Evolutionary conservation across 2,888 invertebrate genomes (phyloP).

Genomic region (Malthinus flaveolus): DNA sequence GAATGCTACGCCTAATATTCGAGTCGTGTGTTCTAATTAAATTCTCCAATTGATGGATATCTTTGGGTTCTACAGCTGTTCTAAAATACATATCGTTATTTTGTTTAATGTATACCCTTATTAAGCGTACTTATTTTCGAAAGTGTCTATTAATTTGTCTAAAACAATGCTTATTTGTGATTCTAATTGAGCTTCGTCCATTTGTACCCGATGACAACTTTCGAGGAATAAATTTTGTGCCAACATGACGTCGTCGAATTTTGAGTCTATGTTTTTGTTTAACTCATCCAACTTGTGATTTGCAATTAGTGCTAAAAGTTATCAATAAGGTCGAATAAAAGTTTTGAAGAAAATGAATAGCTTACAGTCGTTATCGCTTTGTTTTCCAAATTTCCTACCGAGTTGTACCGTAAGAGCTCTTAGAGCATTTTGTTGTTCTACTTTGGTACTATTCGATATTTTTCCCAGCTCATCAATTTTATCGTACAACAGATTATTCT

Average conservation of each 20-base stretch:
- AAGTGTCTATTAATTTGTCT: slow-evolving; percentile 64
- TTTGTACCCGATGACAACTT: slow-evolving; percentile 68
- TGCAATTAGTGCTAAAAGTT: slow-evolving; percentile 21
- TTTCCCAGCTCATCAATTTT: slow-evolving; percentile 36
- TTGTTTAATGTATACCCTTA: neutral
- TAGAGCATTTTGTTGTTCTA: slow-evolving; percentile 48
- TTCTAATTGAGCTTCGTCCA: slow-evolving; percentile 63
- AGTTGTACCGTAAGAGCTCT: slow-evolving; percentile 47
- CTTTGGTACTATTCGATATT: slow-evolving; percentile 40
- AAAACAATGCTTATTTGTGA: slow-evolving; percentile 64
- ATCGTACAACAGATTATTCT: slow-evolving; percentile 55
- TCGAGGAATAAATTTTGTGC: slow-evolving; percentile 68
- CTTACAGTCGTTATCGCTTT: slow-evolving; percentile 37
- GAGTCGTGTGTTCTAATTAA: slow-evolving; percentile 54
- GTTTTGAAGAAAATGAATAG: neutral
- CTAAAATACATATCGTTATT: slow-evolving; percentile 50
- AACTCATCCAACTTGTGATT: slow-evolving; percentile 36
- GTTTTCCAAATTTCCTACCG: slow-evolving; percentile 36
- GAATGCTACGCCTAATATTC: slow-evolving; percentile 43
- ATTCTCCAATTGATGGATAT: slow-evolving; percentile 61
- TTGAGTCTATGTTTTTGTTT: slow-evolving; percentile 48
- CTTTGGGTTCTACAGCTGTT: slow-evolving; percentile 60
- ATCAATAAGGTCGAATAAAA: no score
- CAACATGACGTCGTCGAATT: slow-evolving; percentile 64
- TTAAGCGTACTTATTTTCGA: slow-evolving; percentile 61